Percentiles rank a stretch among this genome's conserved stretches.
These are phyloP conservation scores for Eurypyga helias DNA, from an alignment of 2,113 vertebrate species.

Conservation along the genomic window DNA sequence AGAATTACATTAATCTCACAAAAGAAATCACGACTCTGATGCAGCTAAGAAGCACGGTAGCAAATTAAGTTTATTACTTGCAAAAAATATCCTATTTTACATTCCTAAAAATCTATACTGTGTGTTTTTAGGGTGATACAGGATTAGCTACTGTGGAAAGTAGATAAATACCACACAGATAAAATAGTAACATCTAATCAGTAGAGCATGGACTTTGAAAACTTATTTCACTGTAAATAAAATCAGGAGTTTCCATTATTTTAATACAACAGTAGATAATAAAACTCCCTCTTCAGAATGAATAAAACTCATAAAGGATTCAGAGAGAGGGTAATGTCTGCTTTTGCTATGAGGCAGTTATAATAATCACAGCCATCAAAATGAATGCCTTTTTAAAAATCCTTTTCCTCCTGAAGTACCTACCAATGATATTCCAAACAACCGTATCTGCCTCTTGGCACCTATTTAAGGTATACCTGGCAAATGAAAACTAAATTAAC, in stretches of 20 bases:
- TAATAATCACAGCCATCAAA: constrained; percentile 23
- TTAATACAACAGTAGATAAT: background rate
- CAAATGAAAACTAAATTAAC: constrained; percentile 44
- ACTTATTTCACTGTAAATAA: background rate
- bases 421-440: constrained; percentile 17
- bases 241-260: background rate
- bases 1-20: background rate
- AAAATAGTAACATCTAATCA: background rate
- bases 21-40: background rate
- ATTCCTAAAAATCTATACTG: background rate
- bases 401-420: background rate
- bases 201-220: background rate
- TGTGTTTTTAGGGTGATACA: background rate
- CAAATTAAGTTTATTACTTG: background rate
- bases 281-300: background rate
- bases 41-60: background rate
- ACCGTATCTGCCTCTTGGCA: background rate
- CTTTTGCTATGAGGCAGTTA: background rate
- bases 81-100: background rate
- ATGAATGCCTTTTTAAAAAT: background rate
- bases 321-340: background rate
- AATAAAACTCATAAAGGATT: background rate
- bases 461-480: background rate
- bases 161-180: background rate
- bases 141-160: background rate